Evolutionary conservation across 2,797 vertebrate species (phyloP).

Genomic region (Sphaeramia orbicularis): DNA sequence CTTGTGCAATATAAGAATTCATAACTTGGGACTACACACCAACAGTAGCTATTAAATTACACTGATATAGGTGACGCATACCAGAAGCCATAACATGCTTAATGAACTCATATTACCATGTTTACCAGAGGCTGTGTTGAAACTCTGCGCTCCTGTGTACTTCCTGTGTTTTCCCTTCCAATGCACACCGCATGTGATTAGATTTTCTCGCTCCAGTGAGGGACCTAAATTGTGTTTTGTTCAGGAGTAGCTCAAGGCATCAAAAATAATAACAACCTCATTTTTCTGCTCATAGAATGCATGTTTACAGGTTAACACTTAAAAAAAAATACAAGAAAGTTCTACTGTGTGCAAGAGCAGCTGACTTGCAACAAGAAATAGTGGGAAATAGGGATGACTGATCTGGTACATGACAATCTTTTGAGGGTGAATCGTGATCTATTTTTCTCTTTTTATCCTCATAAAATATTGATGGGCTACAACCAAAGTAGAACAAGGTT

Average conservation of each 20-base stretch:
- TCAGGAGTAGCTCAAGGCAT: constrained; percentile 58
- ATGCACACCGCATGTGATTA: constrained; percentile 63
- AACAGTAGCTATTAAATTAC: constrained; percentile 19
- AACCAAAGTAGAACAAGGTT: too few relatives aligned
- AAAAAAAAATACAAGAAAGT: constrained; percentile 12
- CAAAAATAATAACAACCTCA: constrained; percentile 39
- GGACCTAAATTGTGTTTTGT: constrained; percentile 68
- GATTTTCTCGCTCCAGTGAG: constrained; percentile 64
- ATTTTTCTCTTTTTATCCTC: not conserved
- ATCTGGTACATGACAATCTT: too few relatives aligned
- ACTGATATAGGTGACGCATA: constrained; percentile 12
- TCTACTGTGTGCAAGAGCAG: too few relatives aligned
- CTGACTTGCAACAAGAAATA: too few relatives aligned
- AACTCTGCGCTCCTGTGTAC: constrained; percentile 37
- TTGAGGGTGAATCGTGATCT: too few relatives aligned
- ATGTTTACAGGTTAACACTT: constrained; percentile 17
- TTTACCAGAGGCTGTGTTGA: constrained; percentile 39
- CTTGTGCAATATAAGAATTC: constrained; percentile 15
- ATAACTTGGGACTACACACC: constrained; percentile 12
- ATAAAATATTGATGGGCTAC: too few relatives aligned
- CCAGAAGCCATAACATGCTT: constrained; percentile 16
- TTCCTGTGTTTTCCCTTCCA: constrained; percentile 49
- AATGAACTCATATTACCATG: constrained; percentile 36
- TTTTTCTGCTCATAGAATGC: constrained; percentile 24
- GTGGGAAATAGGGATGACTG: not conserved